Conservation (phyloP, 2,888 invertebrate genomes). For the Automeris io region DNA sequence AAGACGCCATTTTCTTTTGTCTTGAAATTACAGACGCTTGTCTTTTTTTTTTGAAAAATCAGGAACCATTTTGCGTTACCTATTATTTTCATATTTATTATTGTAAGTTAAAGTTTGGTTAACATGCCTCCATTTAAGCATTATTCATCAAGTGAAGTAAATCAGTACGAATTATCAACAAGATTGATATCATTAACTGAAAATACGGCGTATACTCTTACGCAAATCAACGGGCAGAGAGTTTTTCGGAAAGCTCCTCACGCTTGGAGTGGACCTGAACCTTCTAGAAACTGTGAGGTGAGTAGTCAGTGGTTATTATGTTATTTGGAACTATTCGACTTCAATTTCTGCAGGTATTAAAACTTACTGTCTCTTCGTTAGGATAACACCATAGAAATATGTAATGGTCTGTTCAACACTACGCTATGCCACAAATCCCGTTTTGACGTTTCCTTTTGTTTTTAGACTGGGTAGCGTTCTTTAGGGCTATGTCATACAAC, state of each 20-base stretch:
- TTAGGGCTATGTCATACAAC: no score
- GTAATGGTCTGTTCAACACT: no score
- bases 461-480: no score
- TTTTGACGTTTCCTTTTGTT: no score
- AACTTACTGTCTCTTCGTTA: no score
- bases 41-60: constrained; percentile 50
- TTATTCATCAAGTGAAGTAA: constrained; percentile 71
- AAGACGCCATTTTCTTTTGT: constrained; percentile 32
- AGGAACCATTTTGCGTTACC: constrained; percentile 24
- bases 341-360: no score
- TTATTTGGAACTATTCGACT: no score
- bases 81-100: constrained; percentile 34
- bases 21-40: constrained; percentile 9
- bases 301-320: constrained; percentile 15
- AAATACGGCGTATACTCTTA: constrained; percentile 67
- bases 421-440: no score
- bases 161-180: constrained; percentile 72
- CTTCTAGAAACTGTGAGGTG: constrained; percentile 80
- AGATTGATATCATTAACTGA: constrained; percentile 70
- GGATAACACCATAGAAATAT: no score
- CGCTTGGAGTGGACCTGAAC: constrained; percentile 67
- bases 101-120: constrained; percentile 61
- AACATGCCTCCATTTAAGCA: constrained; percentile 69
- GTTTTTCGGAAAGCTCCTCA: constrained; percentile 80
- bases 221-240: constrained; percentile 83